Percentiles rank a stretch among this genome's conserved stretches.
Evolutionary conservation across 2,113 vertebrate genomes (phyloP).

Genomic region (Campylomormyrus tamandua): DNA sequence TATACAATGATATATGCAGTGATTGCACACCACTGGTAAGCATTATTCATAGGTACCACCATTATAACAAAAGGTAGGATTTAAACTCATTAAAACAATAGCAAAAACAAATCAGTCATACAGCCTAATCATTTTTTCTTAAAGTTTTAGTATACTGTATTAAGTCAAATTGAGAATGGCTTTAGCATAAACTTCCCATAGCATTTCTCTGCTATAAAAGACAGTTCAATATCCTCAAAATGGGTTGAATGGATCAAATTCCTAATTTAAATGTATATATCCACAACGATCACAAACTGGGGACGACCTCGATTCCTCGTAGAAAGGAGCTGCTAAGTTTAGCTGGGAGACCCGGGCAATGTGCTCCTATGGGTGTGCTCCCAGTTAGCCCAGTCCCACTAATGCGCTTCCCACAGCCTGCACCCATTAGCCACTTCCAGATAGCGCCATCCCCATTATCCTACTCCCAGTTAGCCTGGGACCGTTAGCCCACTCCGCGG

Average conservation of each 20-base stretch:
- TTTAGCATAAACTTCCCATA: too few species aligned
- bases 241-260: not conserved
- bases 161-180: not conserved
- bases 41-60: not conserved
- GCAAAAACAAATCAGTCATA: not conserved
- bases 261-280: not conserved
- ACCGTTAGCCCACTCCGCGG: not conserved
- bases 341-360: not conserved
- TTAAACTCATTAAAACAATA: not conserved
- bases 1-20: conserved; percentile 27
- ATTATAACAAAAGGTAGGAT: not conserved
- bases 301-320: not conserved
- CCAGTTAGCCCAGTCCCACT: not conserved
- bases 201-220: not conserved
- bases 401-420: conserved; percentile 13
- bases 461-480: not conserved
- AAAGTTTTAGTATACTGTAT: not conserved
- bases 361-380: not conserved
- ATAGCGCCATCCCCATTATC: not conserved
- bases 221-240: not conserved
- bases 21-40: conserved; percentile 22
- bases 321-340: not conserved
- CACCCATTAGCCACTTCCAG: conserved; percentile 19
- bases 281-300: not conserved
- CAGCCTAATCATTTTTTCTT: not conserved